Conservation (phyloP, 2,888 invertebrate genomes). For the Sabellastarte sp. region DNA sequence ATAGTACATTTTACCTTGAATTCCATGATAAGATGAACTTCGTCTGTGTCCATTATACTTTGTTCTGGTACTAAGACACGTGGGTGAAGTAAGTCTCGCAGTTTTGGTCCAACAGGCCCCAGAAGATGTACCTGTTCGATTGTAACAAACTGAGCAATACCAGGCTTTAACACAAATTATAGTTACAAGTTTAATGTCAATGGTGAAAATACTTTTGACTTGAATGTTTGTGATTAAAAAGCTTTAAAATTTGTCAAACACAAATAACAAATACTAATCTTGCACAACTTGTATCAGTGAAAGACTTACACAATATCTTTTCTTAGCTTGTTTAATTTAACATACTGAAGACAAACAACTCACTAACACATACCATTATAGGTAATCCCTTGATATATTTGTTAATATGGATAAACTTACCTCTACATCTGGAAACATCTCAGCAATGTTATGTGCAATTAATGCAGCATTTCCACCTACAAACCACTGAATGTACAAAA, state of each 20-base stretch:
- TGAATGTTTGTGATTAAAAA: too few relatives aligned
- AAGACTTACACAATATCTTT: too few relatives aligned
- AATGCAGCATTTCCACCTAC: slow-evolving; percentile 63
- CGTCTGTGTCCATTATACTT: slow-evolving; percentile 53
- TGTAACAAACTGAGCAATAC: too few relatives aligned
- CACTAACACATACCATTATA: too few relatives aligned
- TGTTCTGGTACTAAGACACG: slow-evolving; percentile 50
- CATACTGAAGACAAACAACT: too few relatives aligned
- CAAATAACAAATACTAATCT: too few relatives aligned
- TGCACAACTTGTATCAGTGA: too few relatives aligned
- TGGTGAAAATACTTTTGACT: too few relatives aligned
- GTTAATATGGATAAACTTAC: too few relatives aligned
- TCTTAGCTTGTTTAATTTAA: too few relatives aligned
- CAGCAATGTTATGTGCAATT: slow-evolving; percentile 59
- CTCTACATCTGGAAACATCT: slow-evolving; percentile 55
- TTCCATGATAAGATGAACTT: slow-evolving; percentile 62
- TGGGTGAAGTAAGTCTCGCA: slow-evolving; percentile 55
- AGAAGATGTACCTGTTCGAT: slow-evolving; percentile 60
- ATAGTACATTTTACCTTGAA: slow-evolving; percentile 40
- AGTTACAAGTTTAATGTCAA: slow-evolving; percentile 1
- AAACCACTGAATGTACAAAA: slow-evolving; percentile 43
- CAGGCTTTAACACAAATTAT: background rate
- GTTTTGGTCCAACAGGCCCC: slow-evolving; percentile 61
- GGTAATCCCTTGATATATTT: too few relatives aligned
- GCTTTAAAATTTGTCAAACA: too few relatives aligned